Percentiles rank a stretch among this genome's conserved stretches.
Evolutionary conservation across 1,140 invertebrate genomes (phyloP).

Genomic region (Matsumurasca onukii): DNA sequence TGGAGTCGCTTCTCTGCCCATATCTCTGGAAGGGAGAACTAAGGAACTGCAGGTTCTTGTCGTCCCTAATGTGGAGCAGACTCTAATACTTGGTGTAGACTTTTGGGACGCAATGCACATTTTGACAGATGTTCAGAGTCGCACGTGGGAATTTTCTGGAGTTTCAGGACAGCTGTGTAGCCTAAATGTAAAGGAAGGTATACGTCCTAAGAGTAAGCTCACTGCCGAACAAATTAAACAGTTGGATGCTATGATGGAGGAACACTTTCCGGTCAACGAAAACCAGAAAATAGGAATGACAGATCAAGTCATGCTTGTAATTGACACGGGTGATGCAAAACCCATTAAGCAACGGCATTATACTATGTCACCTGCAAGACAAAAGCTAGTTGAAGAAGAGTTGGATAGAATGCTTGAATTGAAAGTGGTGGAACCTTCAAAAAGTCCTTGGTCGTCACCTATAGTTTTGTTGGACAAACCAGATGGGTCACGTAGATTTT

Average conservation of each 20-base stretch:
- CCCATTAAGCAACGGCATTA: background rate
- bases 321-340: background rate
- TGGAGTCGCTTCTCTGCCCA: background rate
- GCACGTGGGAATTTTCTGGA: background rate
- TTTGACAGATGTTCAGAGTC: background rate
- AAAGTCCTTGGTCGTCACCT: background rate
- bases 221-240: background rate
- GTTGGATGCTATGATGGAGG: background rate
- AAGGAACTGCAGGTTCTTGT: background rate
- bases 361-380: background rate
- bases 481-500: background rate
- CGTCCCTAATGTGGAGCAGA: background rate
- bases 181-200: background rate
- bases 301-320: background rate
- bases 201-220: background rate
- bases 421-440: background rate
- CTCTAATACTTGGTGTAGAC: background rate
- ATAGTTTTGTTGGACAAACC: background rate
- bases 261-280: background rate
- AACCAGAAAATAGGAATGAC: background rate
- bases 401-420: background rate
- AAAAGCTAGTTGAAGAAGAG: background rate
- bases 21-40: background rate
- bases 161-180: background rate
- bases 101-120: conserved; percentile 8